Evolutionary conservation across 2,113 vertebrate species (phyloP), one percentile per base, ranked within the genome.

Genomic region (Clarias macrocephalus): DNA sequence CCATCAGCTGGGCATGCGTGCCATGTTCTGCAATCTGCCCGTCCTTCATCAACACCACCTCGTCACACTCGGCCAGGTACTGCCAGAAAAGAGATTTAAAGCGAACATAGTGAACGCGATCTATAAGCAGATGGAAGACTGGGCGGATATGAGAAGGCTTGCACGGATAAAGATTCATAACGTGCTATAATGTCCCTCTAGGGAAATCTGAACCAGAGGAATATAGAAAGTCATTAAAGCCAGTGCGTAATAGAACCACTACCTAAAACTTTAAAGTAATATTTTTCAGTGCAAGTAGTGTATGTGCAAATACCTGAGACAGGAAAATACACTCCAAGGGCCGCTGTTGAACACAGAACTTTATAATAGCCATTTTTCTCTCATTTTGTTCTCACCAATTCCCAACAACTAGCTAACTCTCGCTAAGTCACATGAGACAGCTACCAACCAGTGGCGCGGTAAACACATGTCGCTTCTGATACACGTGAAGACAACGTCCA

Each of bases 31-130:
- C 90, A 86, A 96, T 94, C 92, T 94, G 94, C 37, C 96, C 95
- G 11, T 96, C 95, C 92, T 95, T 95, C 95, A 96, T 96, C 83
- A 96, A 92, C 82, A 96, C 85, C 63, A 96, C 91, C 56, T 94
- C 90, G 85, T 96, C 95, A 82, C 95, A 96, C 62, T 96, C 94
- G 0, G 91, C 82, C 84, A 96, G 93, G 89, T 95, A 96, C 96
- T 96, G 68, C 23, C 66, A 56, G 25, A 1, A 30, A 75, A 86
- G 30, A 15, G 16, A 76, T 54, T 54, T 75, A 83, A 60, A 82
- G 30, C 19, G 79, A 77, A 65, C 56, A 48, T 7, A 52, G 16
- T 63, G 70, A 85, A 66, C n/a, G 0, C 19, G 2, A 28, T 28
- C 2, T 3, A 30, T 85, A 30, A 13, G 21, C 13, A 19, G 30